phyloP scores from a whole-genome alignment of 2,113 vertebrate genomes.

The Budorcas taxicolor region DNA sequence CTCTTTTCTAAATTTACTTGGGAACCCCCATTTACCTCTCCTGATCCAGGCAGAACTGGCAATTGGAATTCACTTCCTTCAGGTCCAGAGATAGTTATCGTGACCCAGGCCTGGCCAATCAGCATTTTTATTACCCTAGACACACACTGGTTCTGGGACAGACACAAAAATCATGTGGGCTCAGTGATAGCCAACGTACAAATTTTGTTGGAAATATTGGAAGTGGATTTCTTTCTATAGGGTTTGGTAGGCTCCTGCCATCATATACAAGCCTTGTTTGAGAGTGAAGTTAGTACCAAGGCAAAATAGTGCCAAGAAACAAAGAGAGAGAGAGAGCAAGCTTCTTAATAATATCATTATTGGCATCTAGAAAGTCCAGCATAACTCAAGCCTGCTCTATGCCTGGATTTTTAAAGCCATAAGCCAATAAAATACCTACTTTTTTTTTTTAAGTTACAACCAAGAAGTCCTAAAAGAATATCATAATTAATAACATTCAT shows the following conservation, averaged over 20 bases:
- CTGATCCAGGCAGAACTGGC: background rate
- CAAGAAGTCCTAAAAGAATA: background rate
- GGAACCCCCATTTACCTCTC: background rate
- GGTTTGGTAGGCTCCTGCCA: background rate
- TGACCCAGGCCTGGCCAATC: background rate
- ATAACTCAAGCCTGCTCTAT: background rate
- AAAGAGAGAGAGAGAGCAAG: background rate
- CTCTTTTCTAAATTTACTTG: background rate
- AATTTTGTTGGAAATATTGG: background rate
- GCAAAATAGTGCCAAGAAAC: background rate
- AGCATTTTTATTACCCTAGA: background rate
- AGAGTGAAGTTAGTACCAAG: background rate
- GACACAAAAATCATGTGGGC: background rate
- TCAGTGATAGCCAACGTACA: background rate
- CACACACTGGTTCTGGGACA: background rate
- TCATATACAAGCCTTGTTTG: background rate
- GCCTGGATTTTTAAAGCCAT: background rate
- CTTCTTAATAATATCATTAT: background rate
- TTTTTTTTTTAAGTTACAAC: background rate
- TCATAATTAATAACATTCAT: background rate
- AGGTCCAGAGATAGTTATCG: background rate
- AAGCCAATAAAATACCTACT: background rate
- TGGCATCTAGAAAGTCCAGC: background rate
- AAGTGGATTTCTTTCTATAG: background rate
- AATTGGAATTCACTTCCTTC: background rate